Evolutionary conservation across 2,888 invertebrate species (phyloP), one percentile per base, ranked within the genome.

Genomic region (Cynaeus angustus): DNA sequence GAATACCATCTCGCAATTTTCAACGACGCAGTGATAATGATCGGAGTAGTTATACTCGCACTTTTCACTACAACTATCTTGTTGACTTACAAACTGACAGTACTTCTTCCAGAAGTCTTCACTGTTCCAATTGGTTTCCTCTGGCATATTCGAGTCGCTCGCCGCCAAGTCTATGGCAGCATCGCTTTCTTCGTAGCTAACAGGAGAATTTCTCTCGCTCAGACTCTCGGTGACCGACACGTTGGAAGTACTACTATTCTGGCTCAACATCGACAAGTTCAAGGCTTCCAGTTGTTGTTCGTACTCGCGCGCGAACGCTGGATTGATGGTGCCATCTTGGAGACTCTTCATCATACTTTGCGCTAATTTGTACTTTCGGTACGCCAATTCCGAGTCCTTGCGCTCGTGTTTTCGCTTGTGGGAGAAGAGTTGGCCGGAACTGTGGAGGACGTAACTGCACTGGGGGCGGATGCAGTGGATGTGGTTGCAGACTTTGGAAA

Each of bases 361-460:
- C 2, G 86, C 84, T 72, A 91, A 84, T 83, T 91, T 90, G 84
- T 90, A 92, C 83, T 90, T 94, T 83, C 94, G 88, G 85, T 95
- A 95, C 4, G 93, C 94, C 83, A 94, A 88, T 82, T 98, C 98
- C 30, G 94, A 94, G 79, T 97, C 97, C 81, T 95, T 92, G 53
- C 98, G 90, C 85, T 99, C 98, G 85, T 99, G 99, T 83, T 98
- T 98, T 65, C 98, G 91, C 86, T 98, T 98, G 86, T 99, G 99
- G 7, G 98, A 97, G 85, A 97, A 95, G 75, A 99, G 91, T 84
- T 99, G 98, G 56, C 97, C 96, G 82, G 97, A 96, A 33, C 97
- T 97, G 83, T 99, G 98, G 72, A 99, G 88, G 1, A 99, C 98
- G 84, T 98, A 98, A 84, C 93, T 94, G 87, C 99, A 99, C 70